Evolutionary conservation across 2,797 vertebrate genomes (phyloP).

Genomic region (Kryptolebias ocellatus): DNA sequence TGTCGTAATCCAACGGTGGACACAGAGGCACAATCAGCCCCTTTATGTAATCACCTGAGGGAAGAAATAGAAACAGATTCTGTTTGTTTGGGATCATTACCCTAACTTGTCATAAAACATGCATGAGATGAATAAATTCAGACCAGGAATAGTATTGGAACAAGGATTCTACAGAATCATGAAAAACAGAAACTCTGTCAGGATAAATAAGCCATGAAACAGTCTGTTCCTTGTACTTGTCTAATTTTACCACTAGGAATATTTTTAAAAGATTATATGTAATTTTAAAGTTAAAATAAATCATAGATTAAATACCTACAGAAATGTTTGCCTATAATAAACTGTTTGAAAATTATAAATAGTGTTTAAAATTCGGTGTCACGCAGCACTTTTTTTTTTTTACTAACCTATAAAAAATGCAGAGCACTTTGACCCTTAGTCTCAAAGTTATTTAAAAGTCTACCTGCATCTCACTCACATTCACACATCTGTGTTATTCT

Average conservation of each 20-base stretch:
- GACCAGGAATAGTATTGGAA: neutral
- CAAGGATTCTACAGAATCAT: neutral
- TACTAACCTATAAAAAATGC: too few species aligned
- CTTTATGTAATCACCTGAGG: slow-evolving; percentile 55
- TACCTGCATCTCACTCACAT: too few species aligned
- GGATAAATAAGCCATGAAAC: slow-evolving; percentile 17
- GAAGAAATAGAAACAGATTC: slow-evolving; percentile 53
- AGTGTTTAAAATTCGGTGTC: too few species aligned
- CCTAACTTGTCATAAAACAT: slow-evolving; percentile 10
- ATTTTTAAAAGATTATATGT: neutral
- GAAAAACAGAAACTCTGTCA: neutral
- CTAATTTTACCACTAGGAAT: neutral
- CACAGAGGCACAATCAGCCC: slow-evolving; percentile 33
- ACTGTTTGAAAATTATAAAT: too few species aligned
- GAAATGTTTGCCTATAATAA: too few species aligned
- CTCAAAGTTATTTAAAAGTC: too few species aligned
- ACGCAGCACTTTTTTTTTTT: too few species aligned
- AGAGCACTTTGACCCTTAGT: too few species aligned
- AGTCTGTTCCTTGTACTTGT: neutral
- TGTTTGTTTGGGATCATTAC: slow-evolving; percentile 20
- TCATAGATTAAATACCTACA: too few species aligned
- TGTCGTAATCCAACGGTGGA: slow-evolving; percentile 67
- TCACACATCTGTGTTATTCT: too few species aligned
- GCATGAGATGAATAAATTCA: slow-evolving; percentile 10
- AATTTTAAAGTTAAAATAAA: slow-evolving; percentile 1